Conservation (phyloP, 92 coral and sea anemone species). For the Blastomussa wellsi region DNA sequence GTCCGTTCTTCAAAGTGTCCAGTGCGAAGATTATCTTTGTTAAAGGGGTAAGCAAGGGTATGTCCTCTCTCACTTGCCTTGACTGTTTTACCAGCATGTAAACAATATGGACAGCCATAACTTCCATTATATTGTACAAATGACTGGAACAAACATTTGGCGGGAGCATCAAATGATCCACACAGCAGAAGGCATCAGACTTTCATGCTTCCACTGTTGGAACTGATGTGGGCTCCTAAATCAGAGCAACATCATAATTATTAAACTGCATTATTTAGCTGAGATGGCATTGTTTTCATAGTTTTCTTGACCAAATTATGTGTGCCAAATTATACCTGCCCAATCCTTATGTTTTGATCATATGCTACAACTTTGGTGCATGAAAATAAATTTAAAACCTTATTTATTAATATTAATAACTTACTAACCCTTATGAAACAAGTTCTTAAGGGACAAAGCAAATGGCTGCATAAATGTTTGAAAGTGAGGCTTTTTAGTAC, state of each 20-base stretch:
- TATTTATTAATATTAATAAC: too few relatives aligned
- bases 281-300: too few relatives aligned
- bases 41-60: slow-evolving; percentile 62
- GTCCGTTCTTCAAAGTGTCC: slow-evolving; percentile 29
- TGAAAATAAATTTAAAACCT: too few relatives aligned
- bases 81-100: slow-evolving; percentile 52
- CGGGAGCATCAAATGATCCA: slow-evolving; percentile 70
- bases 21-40: slow-evolving; percentile 38
- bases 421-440: slow-evolving; percentile 16
- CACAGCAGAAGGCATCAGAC: neutral
- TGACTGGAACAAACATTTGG: slow-evolving; percentile 62
- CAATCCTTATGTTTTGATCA: too few relatives aligned
- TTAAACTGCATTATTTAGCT: too few relatives aligned
- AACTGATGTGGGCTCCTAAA: too few relatives aligned
- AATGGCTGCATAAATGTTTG: slow-evolving; percentile 37
- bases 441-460: slow-evolving; percentile 30
- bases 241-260: too few relatives aligned
- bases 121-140: slow-evolving; percentile 65
- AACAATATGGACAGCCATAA: slow-evolving; percentile 65
- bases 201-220: neutral
- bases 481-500: slow-evolving; percentile 30
- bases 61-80: slow-evolving; percentile 61
- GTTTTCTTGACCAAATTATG: too few relatives aligned
- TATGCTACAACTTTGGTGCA: too few relatives aligned
- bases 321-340: too few relatives aligned